Evolutionary conservation across 2,113 vertebrate genomes (phyloP).

Genomic region (Alosa alosa): DNA sequence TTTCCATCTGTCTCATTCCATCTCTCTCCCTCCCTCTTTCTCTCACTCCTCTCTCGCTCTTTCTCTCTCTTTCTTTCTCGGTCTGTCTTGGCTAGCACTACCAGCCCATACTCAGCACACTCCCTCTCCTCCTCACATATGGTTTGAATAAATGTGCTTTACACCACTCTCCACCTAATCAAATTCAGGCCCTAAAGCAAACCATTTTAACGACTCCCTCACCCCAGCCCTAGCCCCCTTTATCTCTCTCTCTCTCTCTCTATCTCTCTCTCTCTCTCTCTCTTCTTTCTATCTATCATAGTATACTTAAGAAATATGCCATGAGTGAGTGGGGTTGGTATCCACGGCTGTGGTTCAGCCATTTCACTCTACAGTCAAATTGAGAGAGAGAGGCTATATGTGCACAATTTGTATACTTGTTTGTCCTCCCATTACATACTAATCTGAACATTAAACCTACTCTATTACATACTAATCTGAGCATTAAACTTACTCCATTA

Average conservation of each 20-base stretch:
- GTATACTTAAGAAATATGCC: no score
- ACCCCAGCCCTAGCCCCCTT: neutral
- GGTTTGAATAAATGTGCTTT: conserved; percentile 61
- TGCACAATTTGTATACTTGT: no score
- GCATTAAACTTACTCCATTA: no score
- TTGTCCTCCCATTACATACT: no score
- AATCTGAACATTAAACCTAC: no score
- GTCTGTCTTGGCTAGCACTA: conserved; percentile 13
- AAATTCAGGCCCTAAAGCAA: conserved; percentile 55
- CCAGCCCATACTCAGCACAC: conserved; percentile 33
- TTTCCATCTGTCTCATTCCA: neutral
- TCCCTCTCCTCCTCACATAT: conserved; percentile 56
- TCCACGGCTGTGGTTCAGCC: no score
- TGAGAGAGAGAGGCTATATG: no score
- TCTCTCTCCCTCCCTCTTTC: neutral
- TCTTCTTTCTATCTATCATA: neutral
- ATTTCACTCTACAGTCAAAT: no score
- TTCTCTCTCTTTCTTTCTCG: neutral
- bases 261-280: neutral
- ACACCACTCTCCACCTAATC: conserved; percentile 58
- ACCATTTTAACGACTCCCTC: neutral
- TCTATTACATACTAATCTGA: no score
- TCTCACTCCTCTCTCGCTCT: neutral
- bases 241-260: neutral
- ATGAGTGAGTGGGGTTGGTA: no score